Evolutionary conservation across 2,888 invertebrate species (phyloP).

Genomic region (Kuschelorhynchus macadamiae): DNA sequence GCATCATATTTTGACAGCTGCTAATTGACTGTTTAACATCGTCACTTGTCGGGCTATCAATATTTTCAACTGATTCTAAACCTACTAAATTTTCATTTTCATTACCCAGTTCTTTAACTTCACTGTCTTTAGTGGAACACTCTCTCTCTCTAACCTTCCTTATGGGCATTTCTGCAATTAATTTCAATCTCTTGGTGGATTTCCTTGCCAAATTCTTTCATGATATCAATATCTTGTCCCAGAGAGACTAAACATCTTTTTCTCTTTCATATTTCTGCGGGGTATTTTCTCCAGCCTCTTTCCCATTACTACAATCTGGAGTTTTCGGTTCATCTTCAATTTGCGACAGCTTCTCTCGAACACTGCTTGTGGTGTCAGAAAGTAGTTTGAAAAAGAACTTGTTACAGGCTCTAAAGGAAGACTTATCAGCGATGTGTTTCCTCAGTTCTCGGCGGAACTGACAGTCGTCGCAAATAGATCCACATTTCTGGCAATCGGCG

Average conservation of each 20-base stretch:
- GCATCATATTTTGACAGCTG: not conserved
- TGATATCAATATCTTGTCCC: constrained; percentile 19
- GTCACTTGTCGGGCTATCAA: not conserved
- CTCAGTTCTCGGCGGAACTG: constrained; percentile 6
- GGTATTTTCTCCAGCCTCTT: not conserved
- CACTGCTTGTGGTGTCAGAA: constrained; percentile 15
- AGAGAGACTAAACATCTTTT: constrained; percentile 2
- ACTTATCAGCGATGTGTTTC: constrained; percentile 11
- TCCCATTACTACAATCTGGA: not conserved
- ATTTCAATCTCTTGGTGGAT: constrained; percentile 21
- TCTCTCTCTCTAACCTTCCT: not conserved
- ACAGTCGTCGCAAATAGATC: constrained; percentile 11
- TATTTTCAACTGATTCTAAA: not conserved
- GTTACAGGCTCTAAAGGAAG: not conserved
- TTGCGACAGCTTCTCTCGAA: constrained; percentile 14
- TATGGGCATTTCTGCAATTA: constrained; percentile 7
- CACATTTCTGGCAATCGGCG: not conserved
- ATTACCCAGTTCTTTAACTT: not conserved
- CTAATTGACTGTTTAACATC: not conserved
- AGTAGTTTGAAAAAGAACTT: constrained; percentile 16
- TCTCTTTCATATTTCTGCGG: constrained; percentile 8
- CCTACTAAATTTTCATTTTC: not conserved
- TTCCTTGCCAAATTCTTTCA: constrained; percentile 15
- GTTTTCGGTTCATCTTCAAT: constrained; percentile 5
- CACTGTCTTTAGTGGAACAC: not conserved